A percentile compares a stretch with the other conserved stretches of the same genome.
phyloP scores from a whole-genome alignment of 2,113 vertebrate species.

The Carassius gibelio region DNA sequence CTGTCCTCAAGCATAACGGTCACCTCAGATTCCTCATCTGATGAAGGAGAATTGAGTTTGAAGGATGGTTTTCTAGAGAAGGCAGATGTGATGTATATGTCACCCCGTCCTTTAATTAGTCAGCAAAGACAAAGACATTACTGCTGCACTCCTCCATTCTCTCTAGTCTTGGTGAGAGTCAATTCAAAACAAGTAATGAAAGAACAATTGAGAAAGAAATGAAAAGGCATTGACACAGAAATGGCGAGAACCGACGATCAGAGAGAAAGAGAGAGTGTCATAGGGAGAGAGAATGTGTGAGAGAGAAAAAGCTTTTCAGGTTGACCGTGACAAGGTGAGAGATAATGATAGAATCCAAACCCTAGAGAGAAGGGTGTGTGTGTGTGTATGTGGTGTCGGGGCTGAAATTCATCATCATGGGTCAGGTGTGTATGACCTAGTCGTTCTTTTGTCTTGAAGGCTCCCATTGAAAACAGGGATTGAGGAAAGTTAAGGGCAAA shows the following conservation, averaged over 20 bases:
- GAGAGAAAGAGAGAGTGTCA: slow-evolving; percentile 20
- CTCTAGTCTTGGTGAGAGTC: slow-evolving; percentile 20
- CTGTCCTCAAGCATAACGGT: slow-evolving; percentile 42
- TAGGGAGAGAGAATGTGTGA: background rate
- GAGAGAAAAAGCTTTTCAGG: slow-evolving; percentile 38
- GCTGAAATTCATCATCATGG: slow-evolving; percentile 56
- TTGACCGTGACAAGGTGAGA: slow-evolving; percentile 60
- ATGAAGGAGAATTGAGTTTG: slow-evolving; percentile 28
- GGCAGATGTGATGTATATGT: slow-evolving; percentile 24
- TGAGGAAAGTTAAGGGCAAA: slow-evolving; percentile 44
- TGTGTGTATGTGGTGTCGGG: slow-evolving; percentile 42
- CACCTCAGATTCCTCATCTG: slow-evolving; percentile 31
- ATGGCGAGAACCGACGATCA: background rate
- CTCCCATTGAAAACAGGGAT: slow-evolving; percentile 33
- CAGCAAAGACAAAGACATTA: slow-evolving; percentile 27
- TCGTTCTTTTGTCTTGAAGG: slow-evolving; percentile 35
- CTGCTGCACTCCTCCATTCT: background rate
- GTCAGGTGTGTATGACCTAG: slow-evolving; percentile 44
- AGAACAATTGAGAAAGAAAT: slow-evolving; percentile 26
- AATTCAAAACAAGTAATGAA: slow-evolving; percentile 26
- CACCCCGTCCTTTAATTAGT: slow-evolving; percentile 38
- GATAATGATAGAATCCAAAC: slow-evolving; percentile 61
- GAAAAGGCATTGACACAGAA: slow-evolving; percentile 1
- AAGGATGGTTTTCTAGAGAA: slow-evolving; percentile 27
- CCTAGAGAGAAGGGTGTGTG: slow-evolving; percentile 48